These are phyloP conservation scores for Sicus ferrugineus DNA, from an alignment of 2,888 invertebrate genomes.

Conservation along the genomic window DNA sequence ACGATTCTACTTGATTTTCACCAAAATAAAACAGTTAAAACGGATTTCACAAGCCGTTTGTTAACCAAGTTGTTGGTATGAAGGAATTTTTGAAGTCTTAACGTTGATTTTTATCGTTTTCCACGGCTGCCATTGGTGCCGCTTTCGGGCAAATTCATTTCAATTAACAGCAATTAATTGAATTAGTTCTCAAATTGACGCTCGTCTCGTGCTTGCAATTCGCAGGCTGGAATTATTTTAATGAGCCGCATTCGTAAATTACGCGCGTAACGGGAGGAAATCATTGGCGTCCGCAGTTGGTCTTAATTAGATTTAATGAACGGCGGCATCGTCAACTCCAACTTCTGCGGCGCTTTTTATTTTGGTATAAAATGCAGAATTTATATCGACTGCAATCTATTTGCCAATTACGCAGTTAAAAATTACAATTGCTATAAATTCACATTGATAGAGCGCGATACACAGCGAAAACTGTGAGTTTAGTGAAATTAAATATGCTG, in stretches of 20 bases:
- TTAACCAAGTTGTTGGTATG: background rate
- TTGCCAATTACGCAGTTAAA: conserved; percentile 11
- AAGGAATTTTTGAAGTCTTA: background rate
- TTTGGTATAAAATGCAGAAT: conserved; percentile 11
- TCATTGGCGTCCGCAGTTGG: background rate
- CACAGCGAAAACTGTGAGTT: too few relatives aligned
- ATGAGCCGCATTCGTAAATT: conserved; percentile 14
- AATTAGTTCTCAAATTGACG: conserved; percentile 34
- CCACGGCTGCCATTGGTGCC: background rate
- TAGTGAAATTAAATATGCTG: too few relatives aligned
- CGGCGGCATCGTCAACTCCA: background rate
- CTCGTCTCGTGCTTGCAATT: conserved; percentile 25
- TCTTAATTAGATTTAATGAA: conserved; percentile 16
- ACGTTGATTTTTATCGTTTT: background rate
- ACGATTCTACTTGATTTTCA: too few relatives aligned
- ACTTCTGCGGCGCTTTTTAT: background rate
- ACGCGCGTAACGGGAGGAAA: conserved; percentile 6
- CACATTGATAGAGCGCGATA: background rate
- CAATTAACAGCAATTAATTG: conserved; percentile 39
- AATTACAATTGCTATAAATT: background rate
- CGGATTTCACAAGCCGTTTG: too few relatives aligned
- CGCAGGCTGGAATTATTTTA: conserved; percentile 2
- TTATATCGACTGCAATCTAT: conserved; percentile 11
- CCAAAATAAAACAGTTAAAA: too few relatives aligned
- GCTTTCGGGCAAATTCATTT: conserved; percentile 35